Base-by-base conservation (phyloP, 2,888 invertebrate species). In the Melieria picta region DNA sequence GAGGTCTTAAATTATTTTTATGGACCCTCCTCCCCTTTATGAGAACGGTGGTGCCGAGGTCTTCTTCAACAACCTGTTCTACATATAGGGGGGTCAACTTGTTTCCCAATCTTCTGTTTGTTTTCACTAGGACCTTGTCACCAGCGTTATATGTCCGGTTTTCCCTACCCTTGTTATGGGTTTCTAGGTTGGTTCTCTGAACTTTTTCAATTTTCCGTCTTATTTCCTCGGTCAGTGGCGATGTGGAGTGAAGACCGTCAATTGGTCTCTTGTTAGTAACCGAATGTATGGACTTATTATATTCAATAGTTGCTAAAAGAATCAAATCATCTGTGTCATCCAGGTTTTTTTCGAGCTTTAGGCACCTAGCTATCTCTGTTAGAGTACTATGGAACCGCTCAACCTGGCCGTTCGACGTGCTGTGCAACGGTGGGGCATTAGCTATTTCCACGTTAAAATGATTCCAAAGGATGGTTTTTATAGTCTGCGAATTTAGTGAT, bases 401-500 rank as follows among this genome's bases (percentile, higher is more conserved):
- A 9, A 65, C 46, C 52, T 65, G 72, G 1, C 74, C 73, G 30
- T 75, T 76, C n/a, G 76, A 75, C 42, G n/a, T 57, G 16, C 16
- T 57, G 42, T 57, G 57, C 42, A 57, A 57, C 42, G 30, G 57
- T 30, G 10, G 50, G 9, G 11, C 9, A 10, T 9, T 10, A 50
- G 11, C 50, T 9, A 10, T 50, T 55, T n/a, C 9, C 7, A 50
- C 50, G 48, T 63, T 63, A 48, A 7, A 30, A n/a, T 16, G 48
- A 9, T 47, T 50, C n/a, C 16, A 50, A 7, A 65, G n/a, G 46
- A 67, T 13, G 30, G 67, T 48, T 60, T 67, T 67, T 67, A 67
- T 67, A 11, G 67, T 67, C 13, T 67, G 10, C 16, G 58, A 67
- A 6, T 65, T 65, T 9, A 65, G n/a, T 11, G 65, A 56, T 16